Evolutionary conservation across 2,113 vertebrate genomes (phyloP).

Genomic region (Daboia siamensis): DNA sequence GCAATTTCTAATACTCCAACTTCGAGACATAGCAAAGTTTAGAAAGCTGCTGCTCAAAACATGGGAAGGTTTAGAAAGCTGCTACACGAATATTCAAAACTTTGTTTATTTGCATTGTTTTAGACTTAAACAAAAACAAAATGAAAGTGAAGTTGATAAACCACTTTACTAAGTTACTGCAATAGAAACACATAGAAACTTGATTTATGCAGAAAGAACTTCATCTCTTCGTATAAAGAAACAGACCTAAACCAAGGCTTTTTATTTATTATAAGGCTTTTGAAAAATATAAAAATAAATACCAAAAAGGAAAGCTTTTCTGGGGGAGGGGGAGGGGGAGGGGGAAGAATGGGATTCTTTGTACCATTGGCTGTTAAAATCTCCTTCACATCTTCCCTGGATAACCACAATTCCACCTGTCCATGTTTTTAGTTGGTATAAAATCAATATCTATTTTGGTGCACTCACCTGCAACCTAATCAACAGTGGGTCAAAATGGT

Average conservation of each 20-base stretch:
- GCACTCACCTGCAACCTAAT: neutral
- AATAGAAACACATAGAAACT: neutral
- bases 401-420: neutral
- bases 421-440: neutral
- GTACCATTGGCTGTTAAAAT: neutral
- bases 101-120: neutral
- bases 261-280: neutral
- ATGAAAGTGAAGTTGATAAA: neutral
- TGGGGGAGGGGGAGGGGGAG: neutral
- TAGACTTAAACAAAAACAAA: neutral
- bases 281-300: neutral
- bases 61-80: neutral
- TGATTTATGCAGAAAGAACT: neutral
- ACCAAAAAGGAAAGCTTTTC: neutral
- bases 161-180: neutral
- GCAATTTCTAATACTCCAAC: neutral
- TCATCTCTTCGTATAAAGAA: neutral
- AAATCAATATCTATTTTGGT: neutral
- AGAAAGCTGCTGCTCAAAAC: neutral
- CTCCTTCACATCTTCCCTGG: neutral
- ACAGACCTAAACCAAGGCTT: neutral
- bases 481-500: neutral
- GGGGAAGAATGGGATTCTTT: neutral
- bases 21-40: neutral
- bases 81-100: neutral